Percentiles rank a stretch among this genome's conserved stretches.
phyloP scores from a whole-genome alignment of 2,888 invertebrate genomes.

The Xestia rhomboidea region DNA sequence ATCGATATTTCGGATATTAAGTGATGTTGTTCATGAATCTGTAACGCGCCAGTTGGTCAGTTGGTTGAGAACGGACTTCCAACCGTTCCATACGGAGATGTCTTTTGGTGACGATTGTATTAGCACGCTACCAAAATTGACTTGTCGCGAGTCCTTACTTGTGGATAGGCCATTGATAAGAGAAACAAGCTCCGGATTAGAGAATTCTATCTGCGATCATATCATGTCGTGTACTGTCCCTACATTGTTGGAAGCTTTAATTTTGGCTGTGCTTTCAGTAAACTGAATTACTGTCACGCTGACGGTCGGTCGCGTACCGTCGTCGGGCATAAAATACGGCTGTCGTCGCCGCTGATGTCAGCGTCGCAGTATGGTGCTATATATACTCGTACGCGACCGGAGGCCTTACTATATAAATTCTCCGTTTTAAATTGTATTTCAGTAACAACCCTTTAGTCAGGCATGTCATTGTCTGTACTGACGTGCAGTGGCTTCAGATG shows the following conservation, averaged over 20 bases:
- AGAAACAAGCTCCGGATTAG: not conserved
- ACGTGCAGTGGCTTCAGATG: not conserved
- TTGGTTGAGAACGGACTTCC: not conserved
- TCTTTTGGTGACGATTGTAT: conserved; percentile 23
- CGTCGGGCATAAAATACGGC: too few species aligned
- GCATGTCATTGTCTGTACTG: not conserved
- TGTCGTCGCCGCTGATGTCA: too few species aligned
- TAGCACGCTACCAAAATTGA: conserved; percentile 48
- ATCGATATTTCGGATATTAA: conserved; percentile 23
- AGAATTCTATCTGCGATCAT: conserved; percentile 1
- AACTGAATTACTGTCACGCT: too few species aligned
- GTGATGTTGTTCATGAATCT: conserved; percentile 23
- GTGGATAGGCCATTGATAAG: conserved; percentile 24
- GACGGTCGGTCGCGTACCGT: too few species aligned
- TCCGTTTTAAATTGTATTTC: not conserved
- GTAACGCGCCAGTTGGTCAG: conserved; percentile 1
- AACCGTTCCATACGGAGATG: conserved; percentile 45
- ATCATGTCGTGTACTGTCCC: not conserved
- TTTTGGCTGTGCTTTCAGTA: not conserved
- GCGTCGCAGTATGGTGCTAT: too few species aligned
- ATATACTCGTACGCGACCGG: too few species aligned
- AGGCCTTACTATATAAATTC: too few species aligned
- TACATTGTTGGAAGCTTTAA: not conserved
- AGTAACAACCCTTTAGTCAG: not conserved
- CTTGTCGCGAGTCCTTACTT: conserved; percentile 41